Evolutionary conservation across 1,140 invertebrate genomes (phyloP).

Genomic region (Spodoptera litura): DNA sequence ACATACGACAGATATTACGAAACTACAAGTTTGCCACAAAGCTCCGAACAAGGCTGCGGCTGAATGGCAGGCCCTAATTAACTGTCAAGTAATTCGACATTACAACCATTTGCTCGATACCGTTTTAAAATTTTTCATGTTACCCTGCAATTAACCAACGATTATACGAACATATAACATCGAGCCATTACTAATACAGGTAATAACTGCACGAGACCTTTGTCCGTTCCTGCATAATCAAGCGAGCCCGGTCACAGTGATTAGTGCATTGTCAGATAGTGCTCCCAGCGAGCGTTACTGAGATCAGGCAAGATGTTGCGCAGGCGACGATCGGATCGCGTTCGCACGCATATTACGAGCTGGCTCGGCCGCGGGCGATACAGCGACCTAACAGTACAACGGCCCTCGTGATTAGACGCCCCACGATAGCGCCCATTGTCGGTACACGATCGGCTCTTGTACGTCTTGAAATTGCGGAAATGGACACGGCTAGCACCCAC

Average conservation of each 20-base stretch:
- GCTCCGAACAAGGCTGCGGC: constrained; percentile 64
- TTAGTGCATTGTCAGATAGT: constrained; percentile 63
- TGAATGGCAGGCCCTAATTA: constrained; percentile 81
- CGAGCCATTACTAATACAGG: background rate
- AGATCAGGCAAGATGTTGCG: constrained; percentile 51
- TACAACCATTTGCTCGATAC: constrained; percentile 55
- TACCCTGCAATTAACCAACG: constrained; percentile 42
- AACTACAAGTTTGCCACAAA: constrained; percentile 67
- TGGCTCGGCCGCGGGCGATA: constrained; percentile 63
- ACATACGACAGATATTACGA: constrained; percentile 75
- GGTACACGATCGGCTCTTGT: constrained; percentile 80
- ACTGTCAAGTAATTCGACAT: constrained; percentile 79
- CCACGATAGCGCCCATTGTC: constrained; percentile 84
- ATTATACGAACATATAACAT: constrained; percentile 20
- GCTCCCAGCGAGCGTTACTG: constrained; percentile 56
- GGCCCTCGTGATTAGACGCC: constrained; percentile 81
- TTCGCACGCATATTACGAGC: constrained; percentile 84
- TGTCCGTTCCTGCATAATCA: constrained; percentile 44
- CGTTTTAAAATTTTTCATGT: constrained; percentile 37
- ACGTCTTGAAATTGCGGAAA: constrained; percentile 83
- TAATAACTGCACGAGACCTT: constrained; percentile 2
- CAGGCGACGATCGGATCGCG: constrained; percentile 71
- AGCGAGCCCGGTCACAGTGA: constrained; percentile 54
- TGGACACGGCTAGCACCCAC: constrained; percentile 79
- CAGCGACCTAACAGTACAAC: constrained; percentile 79